These are phyloP conservation scores for Podarcis cretensis DNA, from an alignment of 2,113 vertebrate species.

Conservation along the genomic window DNA sequence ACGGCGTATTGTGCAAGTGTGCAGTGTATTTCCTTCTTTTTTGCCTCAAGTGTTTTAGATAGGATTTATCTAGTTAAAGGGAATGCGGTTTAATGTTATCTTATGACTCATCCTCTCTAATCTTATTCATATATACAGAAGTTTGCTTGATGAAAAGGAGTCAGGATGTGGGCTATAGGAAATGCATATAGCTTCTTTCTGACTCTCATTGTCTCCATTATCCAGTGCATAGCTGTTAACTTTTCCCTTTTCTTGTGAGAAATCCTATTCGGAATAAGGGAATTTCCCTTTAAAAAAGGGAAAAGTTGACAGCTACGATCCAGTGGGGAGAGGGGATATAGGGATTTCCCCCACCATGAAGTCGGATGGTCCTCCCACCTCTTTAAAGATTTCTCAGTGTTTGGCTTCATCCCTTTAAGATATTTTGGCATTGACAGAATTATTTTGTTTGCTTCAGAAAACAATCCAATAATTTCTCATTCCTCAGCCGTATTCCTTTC, in stretches of 20 bases:
- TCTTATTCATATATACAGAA: background rate
- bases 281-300: too few species aligned
- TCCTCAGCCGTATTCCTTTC: conserved; percentile 20
- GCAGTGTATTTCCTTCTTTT: background rate
- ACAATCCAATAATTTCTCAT: conserved; percentile 23
- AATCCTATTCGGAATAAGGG: too few species aligned
- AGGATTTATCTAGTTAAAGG: background rate
- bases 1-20: background rate
- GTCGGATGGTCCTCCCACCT: background rate
- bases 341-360: background rate
- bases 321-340: background rate
- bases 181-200: background rate
- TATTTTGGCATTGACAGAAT: background rate
- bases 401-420: background rate
- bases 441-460: conserved; percentile 13
- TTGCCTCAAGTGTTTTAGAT: background rate
- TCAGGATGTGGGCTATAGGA: background rate
- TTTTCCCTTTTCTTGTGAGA: too few species aligned
- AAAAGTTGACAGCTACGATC: too few species aligned
- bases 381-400: background rate
- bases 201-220: background rate
- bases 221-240: background rate
- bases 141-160: background rate
- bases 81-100: background rate
- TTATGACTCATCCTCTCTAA: background rate